Conservation (phyloP, 92 coral and sea anemone species). For the Metridium senile region DNA sequence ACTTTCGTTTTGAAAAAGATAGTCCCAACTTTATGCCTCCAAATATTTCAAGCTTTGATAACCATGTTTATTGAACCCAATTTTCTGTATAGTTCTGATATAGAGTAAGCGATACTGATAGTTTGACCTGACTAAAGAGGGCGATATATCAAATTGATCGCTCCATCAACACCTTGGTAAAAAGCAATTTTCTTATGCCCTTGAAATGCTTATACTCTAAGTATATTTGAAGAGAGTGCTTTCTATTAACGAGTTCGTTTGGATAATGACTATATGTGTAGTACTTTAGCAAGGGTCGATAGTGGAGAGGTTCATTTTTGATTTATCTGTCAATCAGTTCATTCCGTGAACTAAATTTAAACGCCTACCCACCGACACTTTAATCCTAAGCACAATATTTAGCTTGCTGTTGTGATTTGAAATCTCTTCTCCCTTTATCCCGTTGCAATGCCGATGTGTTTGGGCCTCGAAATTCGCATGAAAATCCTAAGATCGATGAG, state of each 20-base stretch:
- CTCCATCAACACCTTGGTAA: conserved; percentile 36
- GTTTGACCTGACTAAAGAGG: conserved; percentile 4
- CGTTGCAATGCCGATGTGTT: too few relatives aligned
- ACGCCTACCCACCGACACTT: too few relatives aligned
- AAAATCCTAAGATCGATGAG: too few relatives aligned
- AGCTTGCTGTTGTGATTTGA: too few relatives aligned
- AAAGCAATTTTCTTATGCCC: conserved; percentile 25
- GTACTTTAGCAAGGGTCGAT: background rate
- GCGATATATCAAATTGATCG: conserved; percentile 17
- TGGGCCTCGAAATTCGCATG: too few relatives aligned
- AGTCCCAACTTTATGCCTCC: too few relatives aligned
- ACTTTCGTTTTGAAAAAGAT: too few relatives aligned
- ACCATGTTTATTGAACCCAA: too few relatives aligned
- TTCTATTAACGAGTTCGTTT: conserved; percentile 4
- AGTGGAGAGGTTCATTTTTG: background rate
- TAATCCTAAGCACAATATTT: too few relatives aligned
- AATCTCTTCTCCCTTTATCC: too few relatives aligned
- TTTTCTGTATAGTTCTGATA: background rate
- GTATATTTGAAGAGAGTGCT: conserved; percentile 8
- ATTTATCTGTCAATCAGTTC: background rate
- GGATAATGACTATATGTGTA: background rate
- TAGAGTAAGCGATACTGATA: background rate
- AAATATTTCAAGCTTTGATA: too few relatives aligned
- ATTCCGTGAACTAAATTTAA: background rate
- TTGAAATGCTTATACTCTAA: conserved; percentile 19